Evolutionary conservation across 2,888 invertebrate species (phyloP).

Genomic region (Megamerina dolium): DNA sequence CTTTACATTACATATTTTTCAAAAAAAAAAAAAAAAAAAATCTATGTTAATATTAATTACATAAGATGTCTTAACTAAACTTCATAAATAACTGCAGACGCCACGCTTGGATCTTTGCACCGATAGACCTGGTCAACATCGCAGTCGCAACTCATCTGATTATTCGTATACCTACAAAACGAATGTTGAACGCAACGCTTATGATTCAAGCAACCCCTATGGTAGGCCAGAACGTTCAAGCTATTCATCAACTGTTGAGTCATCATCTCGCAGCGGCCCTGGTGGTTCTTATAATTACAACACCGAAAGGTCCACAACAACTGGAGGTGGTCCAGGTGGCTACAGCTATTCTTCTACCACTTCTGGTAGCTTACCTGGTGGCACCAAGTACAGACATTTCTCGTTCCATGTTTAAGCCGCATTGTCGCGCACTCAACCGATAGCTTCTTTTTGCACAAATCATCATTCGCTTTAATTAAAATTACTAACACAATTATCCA

Average conservation of each 20-base stretch:
- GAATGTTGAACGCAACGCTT: conserved; percentile 54
- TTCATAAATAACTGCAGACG: conserved; percentile 67
- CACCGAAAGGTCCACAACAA: conserved; percentile 66
- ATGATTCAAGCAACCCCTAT: conserved; percentile 54
- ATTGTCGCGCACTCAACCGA: too few relatives aligned
- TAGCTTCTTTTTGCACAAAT: too few relatives aligned
- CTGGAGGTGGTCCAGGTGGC: conserved; percentile 71
- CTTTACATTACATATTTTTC: too few relatives aligned
- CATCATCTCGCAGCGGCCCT: conserved; percentile 61
- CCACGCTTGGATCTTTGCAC: conserved; percentile 83
- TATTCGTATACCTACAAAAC: conserved; percentile 79
- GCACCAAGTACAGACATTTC: conserved; percentile 77
- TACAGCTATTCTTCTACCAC: conserved; percentile 76
- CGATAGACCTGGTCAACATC: conserved; percentile 61
- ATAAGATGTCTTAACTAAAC: too few relatives aligned
- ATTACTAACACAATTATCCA: too few relatives aligned
- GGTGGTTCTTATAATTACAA: conserved; percentile 68
- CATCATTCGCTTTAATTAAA: too few relatives aligned
- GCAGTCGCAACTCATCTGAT: conserved; percentile 70
- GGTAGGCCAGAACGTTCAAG: conserved; percentile 59
- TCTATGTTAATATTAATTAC: too few relatives aligned
- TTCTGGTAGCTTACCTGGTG: conserved; percentile 76
- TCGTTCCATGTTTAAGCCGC: conserved; percentile 75
- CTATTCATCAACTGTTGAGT: conserved; percentile 65
- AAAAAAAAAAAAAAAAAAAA: too few relatives aligned